Evolutionary conservation across 2,113 vertebrate species (phyloP), one percentile per base, ranked within the genome.

Genomic region (Thunnus maccoyii): DNA sequence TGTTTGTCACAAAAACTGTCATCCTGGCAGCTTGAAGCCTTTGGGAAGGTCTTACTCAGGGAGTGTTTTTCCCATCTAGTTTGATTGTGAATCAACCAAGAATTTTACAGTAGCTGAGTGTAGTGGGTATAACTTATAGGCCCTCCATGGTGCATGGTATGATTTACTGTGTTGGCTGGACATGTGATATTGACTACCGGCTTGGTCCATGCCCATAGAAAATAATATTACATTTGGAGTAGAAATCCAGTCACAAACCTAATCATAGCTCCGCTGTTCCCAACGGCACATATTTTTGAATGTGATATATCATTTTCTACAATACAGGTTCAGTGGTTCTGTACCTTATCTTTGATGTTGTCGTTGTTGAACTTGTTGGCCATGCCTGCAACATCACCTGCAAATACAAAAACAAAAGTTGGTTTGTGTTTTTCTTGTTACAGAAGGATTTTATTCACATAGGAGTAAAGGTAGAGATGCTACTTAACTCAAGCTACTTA

Each of bases 311-410:
- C 0, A 36, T 36, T 36, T 36, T 62, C 2, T 50, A 8, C n/a
- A 20, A 9, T 2, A 50, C 18, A 32, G 56, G 14, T 17, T 17
- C 41, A 30, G 12, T 18, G 17, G 3, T 41, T 46, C 66, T 16
- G 6, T 91, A 95, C 95, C 91, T 92, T 93, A 65, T 94, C 91
- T 78, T 92, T 95, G 57, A 95, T 93, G 91, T 93, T 94, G 91
- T 93, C 90, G 1, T 94, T 94, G 91, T 93, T 94, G 83, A 95
- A 95, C 88, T 91, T 95, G 8, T 88, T 73, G 2, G 86, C 77
- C 94, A 95, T 95, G 56, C 72, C 92, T 18, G 74, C 66, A 22
- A 92, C 79, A 72, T 95, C 90, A 61, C 16, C 95, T 95, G 91
- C 55, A 90, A 88, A 64, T 51, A 3, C 71, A 63, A 46, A 58